Base-by-base conservation (phyloP, 2,888 invertebrate species). In the Calameuta filiformis region DNA sequence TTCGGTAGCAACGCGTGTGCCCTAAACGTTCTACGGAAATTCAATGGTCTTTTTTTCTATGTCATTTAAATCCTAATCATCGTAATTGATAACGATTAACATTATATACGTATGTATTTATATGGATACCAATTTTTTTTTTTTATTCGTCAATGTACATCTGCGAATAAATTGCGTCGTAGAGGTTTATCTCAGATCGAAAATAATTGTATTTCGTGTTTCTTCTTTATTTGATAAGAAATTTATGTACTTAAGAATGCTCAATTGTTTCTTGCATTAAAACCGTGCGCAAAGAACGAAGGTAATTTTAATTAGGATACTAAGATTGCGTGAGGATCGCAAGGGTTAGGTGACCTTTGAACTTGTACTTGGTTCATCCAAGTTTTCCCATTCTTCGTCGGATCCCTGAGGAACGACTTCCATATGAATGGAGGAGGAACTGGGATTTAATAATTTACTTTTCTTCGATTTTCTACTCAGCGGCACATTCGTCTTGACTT, bases 61-160 rank as follows among this genome's bases (percentile, higher is more conserved):
- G 78, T 76, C 77, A 77, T 83, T 81, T 83, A 84, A 83, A 83
- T 83, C 86, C 79, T 88, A 85, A 85, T 87, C 85, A 85, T 82
- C 79, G 75, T 83, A 85, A 85, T 84, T 79, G 79, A 85, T 83
- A 82, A 83, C 79, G 82, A 81, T 73, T 85, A 83, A 85, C 83
- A 85, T 86, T 81, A 85, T 86, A 85, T 84, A 86, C 84, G 84
- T 90, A 23, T 56, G n/a, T n/a, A 90, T 90, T 90, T 90, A 90
- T 90, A 90, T 89, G 89, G 86, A 88, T 85, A 85, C 81, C 82
- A 81, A 85, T 33, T 33, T 33, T 84, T 80, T n/a, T n/a, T 83
- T 81, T 83, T 82, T 82, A 78, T 80, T 84, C 84, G 85, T 86
- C 82, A 86, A 83, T 87, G 86, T 87, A 88, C 84, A 86, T 85